phyloP scores from a whole-genome alignment of 1,140 invertebrate species.

The Heliconius hermathena region DNA sequence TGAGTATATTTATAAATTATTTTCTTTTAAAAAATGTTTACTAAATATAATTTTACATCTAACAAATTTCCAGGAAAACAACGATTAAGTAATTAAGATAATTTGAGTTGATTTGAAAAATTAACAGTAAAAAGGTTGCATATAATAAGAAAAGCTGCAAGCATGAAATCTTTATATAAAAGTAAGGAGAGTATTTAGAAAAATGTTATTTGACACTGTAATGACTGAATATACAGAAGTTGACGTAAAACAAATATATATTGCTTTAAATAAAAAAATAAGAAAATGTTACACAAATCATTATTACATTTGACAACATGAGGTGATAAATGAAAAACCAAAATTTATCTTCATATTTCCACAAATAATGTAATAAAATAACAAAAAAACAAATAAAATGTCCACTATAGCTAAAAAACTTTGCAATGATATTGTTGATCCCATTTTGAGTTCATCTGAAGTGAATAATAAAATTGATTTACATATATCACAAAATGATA shows the following conservation, averaged over 20 bases:
- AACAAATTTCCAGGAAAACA: too few relatives aligned
- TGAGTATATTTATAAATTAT: too few relatives aligned
- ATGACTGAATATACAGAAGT: neutral
- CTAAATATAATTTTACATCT: too few relatives aligned
- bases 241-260: neutral
- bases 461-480: conserved; percentile 13
- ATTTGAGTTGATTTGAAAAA: too few relatives aligned
- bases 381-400: conserved; percentile 39
- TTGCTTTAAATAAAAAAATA: neutral
- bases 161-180: too few relatives aligned
- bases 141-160: too few relatives aligned
- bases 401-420: conserved; percentile 61
- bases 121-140: too few relatives aligned
- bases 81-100: too few relatives aligned
- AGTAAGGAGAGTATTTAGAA: too few relatives aligned
- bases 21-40: too few relatives aligned
- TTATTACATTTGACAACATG: neutral
- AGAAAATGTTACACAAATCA: neutral
- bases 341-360: neutral
- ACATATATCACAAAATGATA: neutral
- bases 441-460: conserved; percentile 43
- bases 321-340: neutral
- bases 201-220: too few relatives aligned
- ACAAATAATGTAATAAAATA: neutral
- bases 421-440: conserved; percentile 60